Conservation (phyloP, 2,888 invertebrate genomes). For the Steromphala cineraria region DNA sequence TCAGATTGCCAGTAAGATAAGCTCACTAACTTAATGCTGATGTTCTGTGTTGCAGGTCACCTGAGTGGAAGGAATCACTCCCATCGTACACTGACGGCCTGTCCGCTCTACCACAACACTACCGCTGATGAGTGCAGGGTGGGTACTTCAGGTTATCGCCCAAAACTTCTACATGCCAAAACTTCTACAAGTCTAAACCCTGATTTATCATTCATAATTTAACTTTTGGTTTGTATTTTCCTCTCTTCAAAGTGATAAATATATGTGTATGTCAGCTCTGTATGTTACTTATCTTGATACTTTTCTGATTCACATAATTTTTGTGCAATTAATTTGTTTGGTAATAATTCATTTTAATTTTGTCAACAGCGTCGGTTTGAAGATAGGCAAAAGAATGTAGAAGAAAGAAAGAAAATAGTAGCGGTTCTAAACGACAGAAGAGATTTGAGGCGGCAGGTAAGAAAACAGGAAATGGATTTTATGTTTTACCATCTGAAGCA, state of each 20-base stretch:
- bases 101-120: slow-evolving; percentile 93
- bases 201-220: too few relatives aligned
- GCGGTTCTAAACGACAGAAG: slow-evolving; percentile 61
- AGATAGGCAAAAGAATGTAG: slow-evolving; percentile 58
- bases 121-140: slow-evolving; percentile 84
- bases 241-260: too few relatives aligned
- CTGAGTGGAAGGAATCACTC: slow-evolving; percentile 85
- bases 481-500: too few relatives aligned
- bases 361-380: slow-evolving; percentile 57
- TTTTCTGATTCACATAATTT: not conserved
- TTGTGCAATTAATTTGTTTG: not conserved
- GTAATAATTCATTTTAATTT: not conserved
- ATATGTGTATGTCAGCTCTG: too few relatives aligned
- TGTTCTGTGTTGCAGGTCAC: slow-evolving; percentile 78
- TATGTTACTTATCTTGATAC: not conserved
- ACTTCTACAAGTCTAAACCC: too few relatives aligned
- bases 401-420: slow-evolving; percentile 59
- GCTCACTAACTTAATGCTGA: too few relatives aligned
- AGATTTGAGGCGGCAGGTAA: slow-evolving; percentile 63
- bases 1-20: too few relatives aligned
- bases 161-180: not conserved
- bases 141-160: slow-evolving; percentile 31
- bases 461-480: not conserved
- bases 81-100: slow-evolving; percentile 94
- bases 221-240: too few relatives aligned